These are phyloP conservation scores for Campoletis sonorensis DNA, from an alignment of 1,140 invertebrate genomes.

Conservation along the genomic window DNA sequence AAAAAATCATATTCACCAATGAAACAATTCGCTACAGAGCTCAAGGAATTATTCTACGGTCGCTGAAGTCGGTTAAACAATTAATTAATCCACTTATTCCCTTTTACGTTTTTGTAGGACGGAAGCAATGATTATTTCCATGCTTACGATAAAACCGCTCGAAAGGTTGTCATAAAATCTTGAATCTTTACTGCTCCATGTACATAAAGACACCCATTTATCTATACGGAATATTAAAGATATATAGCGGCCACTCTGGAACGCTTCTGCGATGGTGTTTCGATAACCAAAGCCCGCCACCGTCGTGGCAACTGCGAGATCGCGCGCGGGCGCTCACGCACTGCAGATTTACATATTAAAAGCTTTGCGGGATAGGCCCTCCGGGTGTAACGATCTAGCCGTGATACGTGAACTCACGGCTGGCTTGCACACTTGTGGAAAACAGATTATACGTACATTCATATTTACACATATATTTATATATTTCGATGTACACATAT, in stretches of 20 bases:
- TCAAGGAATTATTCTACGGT: background rate
- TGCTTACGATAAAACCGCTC: background rate
- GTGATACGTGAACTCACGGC: slow-evolving; percentile 7
- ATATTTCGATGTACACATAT: background rate
- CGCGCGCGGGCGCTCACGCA: slow-evolving; percentile 4
- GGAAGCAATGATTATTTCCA: background rate
- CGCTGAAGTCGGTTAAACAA: background rate
- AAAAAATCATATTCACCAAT: no score
- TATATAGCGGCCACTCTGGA: background rate
- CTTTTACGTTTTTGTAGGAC: background rate
- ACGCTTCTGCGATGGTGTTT: slow-evolving; percentile 37
- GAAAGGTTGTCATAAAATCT: background rate
- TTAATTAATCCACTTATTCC: background rate
- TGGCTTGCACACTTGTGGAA: background rate
- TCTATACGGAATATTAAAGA: no score
- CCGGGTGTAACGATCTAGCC: slow-evolving; percentile 40
- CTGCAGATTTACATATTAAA: slow-evolving; percentile 39
- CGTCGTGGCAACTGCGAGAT: slow-evolving; percentile 3
- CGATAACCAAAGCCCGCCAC: slow-evolving; percentile 33
- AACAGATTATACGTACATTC: slow-evolving; percentile 11
- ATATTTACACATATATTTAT: background rate
- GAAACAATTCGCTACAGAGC: no score
- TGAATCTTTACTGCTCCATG: background rate
- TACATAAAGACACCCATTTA: background rate
- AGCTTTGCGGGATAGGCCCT: slow-evolving; percentile 37